Conservation (phyloP, 2,797 vertebrate species). For the Tragopan temminckii region DNA sequence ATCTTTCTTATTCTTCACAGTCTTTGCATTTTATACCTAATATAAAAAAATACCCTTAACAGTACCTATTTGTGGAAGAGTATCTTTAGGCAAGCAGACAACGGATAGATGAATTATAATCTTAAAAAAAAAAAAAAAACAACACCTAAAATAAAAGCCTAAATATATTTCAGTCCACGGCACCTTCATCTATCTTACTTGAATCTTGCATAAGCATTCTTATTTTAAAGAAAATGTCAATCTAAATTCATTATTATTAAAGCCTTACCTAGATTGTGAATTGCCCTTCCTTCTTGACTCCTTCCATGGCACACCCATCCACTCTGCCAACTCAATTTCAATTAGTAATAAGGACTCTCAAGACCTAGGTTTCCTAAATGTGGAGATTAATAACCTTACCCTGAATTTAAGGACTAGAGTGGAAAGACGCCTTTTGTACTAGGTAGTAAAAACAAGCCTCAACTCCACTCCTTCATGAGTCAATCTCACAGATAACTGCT, state of each 20-base stretch:
- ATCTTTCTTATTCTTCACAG: background rate
- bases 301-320: background rate
- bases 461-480: background rate
- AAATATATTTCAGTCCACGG: background rate
- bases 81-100: background rate
- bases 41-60: background rate
- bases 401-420: background rate
- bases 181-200: background rate
- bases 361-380: background rate
- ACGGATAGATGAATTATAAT: background rate
- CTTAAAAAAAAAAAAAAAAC: background rate
- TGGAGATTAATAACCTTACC: background rate
- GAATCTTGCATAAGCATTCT: background rate
- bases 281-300: background rate
- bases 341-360: background rate
- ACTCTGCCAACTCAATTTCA: background rate
- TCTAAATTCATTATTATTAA: background rate
- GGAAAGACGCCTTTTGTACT: background rate
- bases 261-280: background rate
- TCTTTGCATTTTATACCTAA: background rate
- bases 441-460: background rate
- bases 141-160: background rate
- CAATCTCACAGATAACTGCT: background rate
- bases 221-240: background rate
- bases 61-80: background rate